phyloP scores from a whole-genome alignment of 2,113 vertebrate species.

The Scolopax mira region DNA sequence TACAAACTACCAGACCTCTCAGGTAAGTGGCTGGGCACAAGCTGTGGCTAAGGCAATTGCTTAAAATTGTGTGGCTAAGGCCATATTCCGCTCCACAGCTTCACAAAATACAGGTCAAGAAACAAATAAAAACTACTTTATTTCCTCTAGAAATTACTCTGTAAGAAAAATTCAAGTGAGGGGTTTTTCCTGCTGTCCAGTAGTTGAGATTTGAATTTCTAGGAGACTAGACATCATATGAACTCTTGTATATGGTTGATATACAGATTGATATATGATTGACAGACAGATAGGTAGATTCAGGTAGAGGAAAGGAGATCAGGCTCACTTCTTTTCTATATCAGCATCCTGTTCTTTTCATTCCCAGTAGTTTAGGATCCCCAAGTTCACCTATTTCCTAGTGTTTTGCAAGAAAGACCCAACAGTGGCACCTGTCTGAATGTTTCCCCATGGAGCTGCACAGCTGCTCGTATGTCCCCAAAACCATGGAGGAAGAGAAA shows the following conservation, averaged over 20 bases:
- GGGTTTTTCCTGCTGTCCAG: background rate
- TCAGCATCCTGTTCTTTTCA: background rate
- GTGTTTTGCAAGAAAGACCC: background rate
- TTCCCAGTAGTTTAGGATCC: background rate
- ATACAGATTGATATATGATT: background rate
- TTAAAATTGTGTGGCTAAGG: background rate
- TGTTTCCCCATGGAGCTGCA: background rate
- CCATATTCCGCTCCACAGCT: background rate
- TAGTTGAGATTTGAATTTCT: background rate
- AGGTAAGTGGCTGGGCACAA: background rate
- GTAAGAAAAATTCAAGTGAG: background rate
- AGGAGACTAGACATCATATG: background rate
- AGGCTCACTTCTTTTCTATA: background rate
- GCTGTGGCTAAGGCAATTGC: background rate
- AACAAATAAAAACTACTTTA: background rate
- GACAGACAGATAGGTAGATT: background rate
- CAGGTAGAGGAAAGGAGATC: background rate
- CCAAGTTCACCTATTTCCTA: background rate
- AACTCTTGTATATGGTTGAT: background rate
- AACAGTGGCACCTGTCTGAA: background rate
- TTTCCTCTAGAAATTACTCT: background rate
- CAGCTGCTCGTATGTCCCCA: fast-evolving
- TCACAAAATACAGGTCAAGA: background rate
- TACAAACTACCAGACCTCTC: background rate
- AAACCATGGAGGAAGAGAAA: background rate